These are phyloP conservation scores for Vidua macroura DNA, from an alignment of 2,113 vertebrate species.

Conservation along the genomic window DNA sequence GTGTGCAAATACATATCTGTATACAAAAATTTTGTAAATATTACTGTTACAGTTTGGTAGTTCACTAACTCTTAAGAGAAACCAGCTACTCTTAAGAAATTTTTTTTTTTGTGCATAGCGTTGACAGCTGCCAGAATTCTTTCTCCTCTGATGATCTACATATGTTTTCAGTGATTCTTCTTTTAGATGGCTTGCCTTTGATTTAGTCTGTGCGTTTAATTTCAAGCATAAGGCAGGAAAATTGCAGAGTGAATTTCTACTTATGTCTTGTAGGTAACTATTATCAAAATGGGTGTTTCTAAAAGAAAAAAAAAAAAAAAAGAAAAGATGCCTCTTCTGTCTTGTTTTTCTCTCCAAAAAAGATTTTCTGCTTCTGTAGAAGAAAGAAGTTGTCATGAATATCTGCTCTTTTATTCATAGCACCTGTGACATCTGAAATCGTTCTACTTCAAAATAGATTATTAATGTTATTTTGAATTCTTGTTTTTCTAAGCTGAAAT, in stretches of 20 bases:
- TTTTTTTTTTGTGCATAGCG: neutral
- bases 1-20: neutral
- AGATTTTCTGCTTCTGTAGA: neutral
- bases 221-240: constrained; percentile 4
- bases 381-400: constrained; percentile 21
- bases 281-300: neutral
- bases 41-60: neutral
- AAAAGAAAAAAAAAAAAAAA: neutral
- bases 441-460: neutral
- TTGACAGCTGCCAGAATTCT: constrained; percentile 22
- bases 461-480: constrained; percentile 25
- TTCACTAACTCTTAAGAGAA: neutral
- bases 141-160: constrained; percentile 6
- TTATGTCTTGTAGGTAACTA: neutral
- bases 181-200: neutral
- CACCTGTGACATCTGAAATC: constrained; percentile 13
- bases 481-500: constrained; percentile 22
- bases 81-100: neutral
- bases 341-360: neutral
- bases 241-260: constrained; percentile 12
- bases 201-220: neutral
- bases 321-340: neutral
- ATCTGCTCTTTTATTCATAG: neutral
- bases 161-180: constrained; percentile 20
- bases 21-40: neutral